These are phyloP conservation scores for Lamellibrachia satsuma DNA, from an alignment of 2,888 invertebrate genomes.

Conservation along the genomic window DNA sequence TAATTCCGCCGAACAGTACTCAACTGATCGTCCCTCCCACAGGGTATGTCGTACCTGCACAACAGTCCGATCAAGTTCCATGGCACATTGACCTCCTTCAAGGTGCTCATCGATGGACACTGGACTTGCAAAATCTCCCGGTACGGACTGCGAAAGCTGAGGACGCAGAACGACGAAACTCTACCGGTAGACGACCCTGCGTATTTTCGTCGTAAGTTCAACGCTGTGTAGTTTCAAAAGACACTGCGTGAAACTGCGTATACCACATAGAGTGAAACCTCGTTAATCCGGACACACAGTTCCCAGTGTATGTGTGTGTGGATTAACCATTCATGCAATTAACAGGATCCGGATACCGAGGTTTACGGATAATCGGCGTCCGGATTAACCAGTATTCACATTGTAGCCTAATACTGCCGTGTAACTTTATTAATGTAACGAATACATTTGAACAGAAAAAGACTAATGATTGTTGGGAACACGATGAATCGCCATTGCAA, in stretches of 20 bases:
- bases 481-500: no score
- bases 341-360: no score
- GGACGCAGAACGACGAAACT: background rate
- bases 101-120: constrained; percentile 53
- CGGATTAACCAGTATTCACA: no score
- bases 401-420: no score
- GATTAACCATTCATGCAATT: no score
- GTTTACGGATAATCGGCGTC: no score
- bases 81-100: constrained; percentile 52
- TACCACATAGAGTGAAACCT: background rate
- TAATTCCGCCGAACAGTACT: background rate
- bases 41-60: constrained; percentile 55
- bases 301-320: no score
- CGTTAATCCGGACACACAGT: no score
- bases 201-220: background rate
- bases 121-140: constrained; percentile 58
- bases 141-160: constrained; percentile 43
- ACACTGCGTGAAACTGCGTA: background rate
- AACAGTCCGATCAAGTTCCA: constrained; percentile 48
- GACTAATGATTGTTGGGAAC: no score
- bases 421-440: no score
- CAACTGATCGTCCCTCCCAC: background rate
- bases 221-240: background rate
- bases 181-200: background rate
- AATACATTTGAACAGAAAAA: no score